Base-by-base conservation (phyloP, 2,888 invertebrate genomes). In the Sphaerophoria taeniata region DNA sequence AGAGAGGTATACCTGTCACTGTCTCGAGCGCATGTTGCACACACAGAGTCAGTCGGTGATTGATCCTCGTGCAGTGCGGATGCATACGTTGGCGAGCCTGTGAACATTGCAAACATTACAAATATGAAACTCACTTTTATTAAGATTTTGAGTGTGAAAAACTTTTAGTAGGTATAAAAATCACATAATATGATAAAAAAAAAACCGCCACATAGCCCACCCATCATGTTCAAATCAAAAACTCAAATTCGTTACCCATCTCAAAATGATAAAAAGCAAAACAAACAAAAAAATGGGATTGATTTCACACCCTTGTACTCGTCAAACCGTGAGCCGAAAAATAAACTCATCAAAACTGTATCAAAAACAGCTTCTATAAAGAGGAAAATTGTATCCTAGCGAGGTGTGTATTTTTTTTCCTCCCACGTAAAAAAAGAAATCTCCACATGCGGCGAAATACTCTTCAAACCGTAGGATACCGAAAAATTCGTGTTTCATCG, bases 21-120 rank as follows among this genome's bases (percentile, higher is more conserved):
- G 47, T 47, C 47, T 47, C 47, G 47, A 47, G 47, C 47, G 11
- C 47, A 47, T 47, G 47, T 47, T 47, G 47, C 47, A 47, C 47
- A 47, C 9, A 47, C 47, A 11, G 47, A 47, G 6, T 47, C 47
- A 47, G 47, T 47, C 47, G 11, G 47, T 47, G 47, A 47, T 47
- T 6, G 47, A 47, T 1, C 11, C 47, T 47, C 47, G n/a, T 6
- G 47, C 11, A 9, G 47, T 47, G 47, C 47, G 47, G 47, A 47
- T 47, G 47, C 47, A 47, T 47, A 9, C 47, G 47, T 47, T 47
- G 47, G 47, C 47, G 47, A 47, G 47, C 47, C 47, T 47, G 47
- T 47, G 39, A 39, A 39, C 39, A 2, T 9, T 39, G 3, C 39
- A 39, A 24, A 24, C 24, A 24, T 24, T 24, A n/a, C n/a, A n/a